Evolutionary conservation across 2,888 invertebrate species (phyloP).

Genomic region (Amblyteles armatorius): DNA sequence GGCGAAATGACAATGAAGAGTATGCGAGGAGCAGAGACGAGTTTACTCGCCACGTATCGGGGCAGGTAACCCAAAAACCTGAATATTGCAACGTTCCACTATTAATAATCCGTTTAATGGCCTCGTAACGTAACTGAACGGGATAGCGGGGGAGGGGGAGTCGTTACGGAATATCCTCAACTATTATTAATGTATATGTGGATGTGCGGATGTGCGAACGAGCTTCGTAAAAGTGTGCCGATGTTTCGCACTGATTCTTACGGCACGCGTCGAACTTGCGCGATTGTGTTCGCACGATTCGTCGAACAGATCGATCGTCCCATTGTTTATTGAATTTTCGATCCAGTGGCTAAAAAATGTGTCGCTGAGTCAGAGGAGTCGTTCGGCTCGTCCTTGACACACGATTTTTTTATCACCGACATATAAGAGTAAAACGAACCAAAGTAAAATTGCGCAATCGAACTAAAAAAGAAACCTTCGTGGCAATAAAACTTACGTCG

Average conservation of each 20-base stretch:
- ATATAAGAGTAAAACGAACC: not conserved
- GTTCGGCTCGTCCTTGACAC: not conserved
- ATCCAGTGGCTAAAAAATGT: not conserved
- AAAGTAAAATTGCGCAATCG: not conserved
- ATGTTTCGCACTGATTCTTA: not conserved
- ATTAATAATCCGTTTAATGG: constrained; percentile 69
- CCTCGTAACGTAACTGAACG: constrained; percentile 59
- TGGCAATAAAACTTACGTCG: not conserved
- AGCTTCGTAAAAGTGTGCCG: constrained; percentile 15
- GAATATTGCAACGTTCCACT: constrained; percentile 67
- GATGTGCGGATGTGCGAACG: not conserved
- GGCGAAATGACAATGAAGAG: constrained; percentile 61
- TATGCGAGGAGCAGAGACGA: constrained; percentile 38
- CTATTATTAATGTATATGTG: constrained; percentile 31
- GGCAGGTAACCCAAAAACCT: constrained; percentile 66
- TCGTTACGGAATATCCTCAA: constrained; percentile 56
- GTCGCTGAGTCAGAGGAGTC: not conserved
- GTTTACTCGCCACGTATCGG: constrained; percentile 47
- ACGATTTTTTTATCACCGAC: not conserved
- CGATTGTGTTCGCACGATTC: not conserved
- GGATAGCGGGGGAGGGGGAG: constrained; percentile 15
- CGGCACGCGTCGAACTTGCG: not conserved
- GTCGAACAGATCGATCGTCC: constrained; percentile 9
- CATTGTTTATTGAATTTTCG: constrained; percentile 38
- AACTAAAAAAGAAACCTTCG: not conserved